Evolutionary conservation across 2,797 vertebrate species (phyloP), one percentile per base, ranked within the genome.

Genomic region (Sphenopsis melanotis): DNA sequence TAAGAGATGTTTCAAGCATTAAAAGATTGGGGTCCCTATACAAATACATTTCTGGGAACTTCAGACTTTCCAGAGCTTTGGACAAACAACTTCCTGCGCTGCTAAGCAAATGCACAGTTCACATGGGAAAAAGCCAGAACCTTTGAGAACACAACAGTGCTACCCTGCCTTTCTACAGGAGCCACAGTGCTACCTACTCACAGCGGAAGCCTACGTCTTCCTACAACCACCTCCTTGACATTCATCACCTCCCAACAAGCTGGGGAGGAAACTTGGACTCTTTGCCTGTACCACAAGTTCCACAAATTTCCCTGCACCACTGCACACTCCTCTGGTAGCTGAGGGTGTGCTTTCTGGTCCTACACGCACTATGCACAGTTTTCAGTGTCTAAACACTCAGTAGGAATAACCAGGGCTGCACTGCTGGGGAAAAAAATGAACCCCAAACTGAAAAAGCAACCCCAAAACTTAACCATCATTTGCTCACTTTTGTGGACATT

Each of bases 61-160:
- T 75, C 41, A 72, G 22, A 30, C 36, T 59, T 69, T 11, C 7
- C 55, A 78, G 15, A 72, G 20, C 30, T 82, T 59, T 3, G 15
- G 23, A 57, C 23, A 68, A 92, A 47, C 26, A 83, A 27, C 11
- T 34, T 65, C n/a, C 39, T 27, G 49, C 0, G 0, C 19, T 1
- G 4, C 60, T n/a, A n/a, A n/a, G n/a, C n/a, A n/a, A n/a, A n/a
- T n/a, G n/a, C n/a, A n/a, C n/a, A n/a, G n/a, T n/a, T n/a, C n/a
- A n/a, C n/a, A n/a, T n/a, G n/a, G n/a, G n/a, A n/a, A n/a, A n/a
- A n/a, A n/a, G n/a, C n/a, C n/a, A n/a, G n/a, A n/a, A n/a, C n/a
- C n/a, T n/a, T n/a, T n/a, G n/a, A n/a, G n/a, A n/a, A 24, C 1
- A 4, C 0, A 1, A 18, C 23, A n/a, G 30, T 3, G 3, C 12